Conservation (phyloP, 2,797 vertebrate species). For the Coregonus sp. region DNA sequence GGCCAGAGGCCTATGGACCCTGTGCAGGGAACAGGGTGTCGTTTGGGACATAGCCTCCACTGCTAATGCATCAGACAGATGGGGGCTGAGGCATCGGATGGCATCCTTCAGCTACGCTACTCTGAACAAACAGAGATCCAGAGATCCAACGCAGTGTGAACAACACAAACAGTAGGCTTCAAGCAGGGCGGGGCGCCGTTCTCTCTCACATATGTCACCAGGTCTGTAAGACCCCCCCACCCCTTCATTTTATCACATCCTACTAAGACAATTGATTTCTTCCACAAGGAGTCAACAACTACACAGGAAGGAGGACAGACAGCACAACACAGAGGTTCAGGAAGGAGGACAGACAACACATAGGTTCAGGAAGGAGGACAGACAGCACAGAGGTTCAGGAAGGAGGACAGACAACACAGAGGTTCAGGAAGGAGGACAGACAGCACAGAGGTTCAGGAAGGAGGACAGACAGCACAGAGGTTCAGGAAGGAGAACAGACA, state of each 20-base stretch:
- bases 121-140: conserved; percentile 1
- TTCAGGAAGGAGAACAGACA: too few relatives aligned
- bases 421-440: too few relatives aligned
- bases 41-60: conserved; percentile 33
- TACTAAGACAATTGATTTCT: conserved; percentile 10
- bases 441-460: too few relatives aligned
- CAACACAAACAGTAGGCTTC: background rate
- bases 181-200: background rate
- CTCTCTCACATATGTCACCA: conserved; percentile 7
- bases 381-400: too few relatives aligned
- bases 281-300: background rate
- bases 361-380: too few relatives aligned
- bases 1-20: too few relatives aligned
- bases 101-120: conserved; percentile 23
- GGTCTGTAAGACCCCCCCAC: background rate
- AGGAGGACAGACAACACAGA: too few relatives aligned
- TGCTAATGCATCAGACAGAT: conserved; percentile 46
- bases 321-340: background rate
- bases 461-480: too few relatives aligned
- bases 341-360: too few relatives aligned
- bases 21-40: too few relatives aligned
- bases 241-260: conserved; percentile 9
- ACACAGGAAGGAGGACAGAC: background rate
- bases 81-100: conserved; percentile 33
- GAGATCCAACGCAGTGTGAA: background rate